Conservation (phyloP, 2,888 invertebrate species). For the Pollenia amentaria region DNA sequence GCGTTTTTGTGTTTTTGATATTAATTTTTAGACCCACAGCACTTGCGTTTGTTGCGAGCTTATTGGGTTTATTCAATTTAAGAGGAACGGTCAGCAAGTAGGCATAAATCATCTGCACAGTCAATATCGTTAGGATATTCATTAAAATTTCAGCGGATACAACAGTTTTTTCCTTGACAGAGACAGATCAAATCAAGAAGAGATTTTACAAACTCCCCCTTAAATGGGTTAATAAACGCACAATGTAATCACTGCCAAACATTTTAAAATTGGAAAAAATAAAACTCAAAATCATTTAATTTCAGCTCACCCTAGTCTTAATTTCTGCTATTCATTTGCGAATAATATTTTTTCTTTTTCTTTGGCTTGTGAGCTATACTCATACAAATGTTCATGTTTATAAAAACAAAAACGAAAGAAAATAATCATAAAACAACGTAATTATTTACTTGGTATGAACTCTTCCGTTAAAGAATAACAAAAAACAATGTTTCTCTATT, state of each 20-base stretch:
- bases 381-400: background rate
- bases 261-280: background rate
- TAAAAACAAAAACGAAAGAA: conserved; percentile 23
- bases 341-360: conserved; percentile 36
- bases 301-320: conserved; percentile 48
- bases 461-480: conserved; percentile 31
- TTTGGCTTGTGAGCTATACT: conserved; percentile 19
- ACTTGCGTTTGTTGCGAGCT: too few relatives aligned
- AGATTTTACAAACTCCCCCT: background rate
- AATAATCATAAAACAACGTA: conserved; percentile 49
- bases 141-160: too few relatives aligned
- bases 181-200: too few relatives aligned
- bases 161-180: too few relatives aligned
- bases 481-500: conserved; percentile 49
- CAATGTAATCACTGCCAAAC: conserved; percentile 27
- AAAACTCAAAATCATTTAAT: conserved; percentile 44
- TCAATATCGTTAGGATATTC: too few relatives aligned
- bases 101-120: too few relatives aligned
- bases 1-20: too few relatives aligned
- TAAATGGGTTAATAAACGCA: conserved; percentile 49
- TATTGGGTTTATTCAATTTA: too few relatives aligned
- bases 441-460: conserved; percentile 68
- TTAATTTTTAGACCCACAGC: too few relatives aligned
- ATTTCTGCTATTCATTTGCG: conserved; percentile 56
- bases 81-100: too few relatives aligned